Evolutionary conservation across 2,888 invertebrate species (phyloP).

Genomic region (Idaea aversata): DNA sequence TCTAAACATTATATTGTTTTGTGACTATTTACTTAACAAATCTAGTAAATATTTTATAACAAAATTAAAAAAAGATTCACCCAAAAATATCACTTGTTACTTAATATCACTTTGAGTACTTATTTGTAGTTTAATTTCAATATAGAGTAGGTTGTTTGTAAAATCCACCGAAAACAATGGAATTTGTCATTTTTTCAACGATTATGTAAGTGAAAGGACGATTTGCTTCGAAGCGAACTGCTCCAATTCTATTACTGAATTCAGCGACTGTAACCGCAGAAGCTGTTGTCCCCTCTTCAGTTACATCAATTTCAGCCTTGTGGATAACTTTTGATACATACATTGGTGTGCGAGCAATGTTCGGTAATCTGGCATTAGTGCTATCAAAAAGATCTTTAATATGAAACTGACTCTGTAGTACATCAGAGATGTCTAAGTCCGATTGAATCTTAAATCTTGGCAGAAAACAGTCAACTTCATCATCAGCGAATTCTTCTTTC

Average conservation of each 20-base stretch:
- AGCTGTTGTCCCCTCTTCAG: slow-evolving; percentile 87
- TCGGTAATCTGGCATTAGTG: slow-evolving; percentile 46
- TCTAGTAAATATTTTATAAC: neutral
- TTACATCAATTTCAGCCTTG: slow-evolving; percentile 86
- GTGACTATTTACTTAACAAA: neutral
- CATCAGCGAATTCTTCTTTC: slow-evolving; percentile 76
- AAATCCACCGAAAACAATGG: slow-evolving; percentile 69
- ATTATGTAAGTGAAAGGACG: slow-evolving; percentile 85
- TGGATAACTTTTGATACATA: slow-evolving; percentile 83
- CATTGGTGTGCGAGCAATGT: slow-evolving; percentile 73
- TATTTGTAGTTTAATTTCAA: slow-evolving; percentile 29
- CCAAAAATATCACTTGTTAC: slow-evolving; percentile 4
- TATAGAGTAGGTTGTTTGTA: slow-evolving; percentile 60
- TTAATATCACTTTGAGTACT: slow-evolving; percentile 1
- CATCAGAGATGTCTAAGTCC: slow-evolving; percentile 75
- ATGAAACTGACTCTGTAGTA: slow-evolving; percentile 61
- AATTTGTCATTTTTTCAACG: slow-evolving; percentile 80
- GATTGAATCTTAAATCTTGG: slow-evolving; percentile 83
- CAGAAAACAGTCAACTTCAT: slow-evolving; percentile 83
- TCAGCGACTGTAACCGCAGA: slow-evolving; percentile 79
- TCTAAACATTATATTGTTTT: neutral
- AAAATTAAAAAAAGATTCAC: slow-evolving; percentile 7
- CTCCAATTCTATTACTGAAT: slow-evolving; percentile 75
- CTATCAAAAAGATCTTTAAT: slow-evolving; percentile 82
- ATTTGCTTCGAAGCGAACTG: slow-evolving; percentile 82